Evolutionary conservation across 2,113 vertebrate genomes (phyloP), one percentile per base, ranked within the genome.

Genomic region (Peromyscus maniculatus): DNA sequence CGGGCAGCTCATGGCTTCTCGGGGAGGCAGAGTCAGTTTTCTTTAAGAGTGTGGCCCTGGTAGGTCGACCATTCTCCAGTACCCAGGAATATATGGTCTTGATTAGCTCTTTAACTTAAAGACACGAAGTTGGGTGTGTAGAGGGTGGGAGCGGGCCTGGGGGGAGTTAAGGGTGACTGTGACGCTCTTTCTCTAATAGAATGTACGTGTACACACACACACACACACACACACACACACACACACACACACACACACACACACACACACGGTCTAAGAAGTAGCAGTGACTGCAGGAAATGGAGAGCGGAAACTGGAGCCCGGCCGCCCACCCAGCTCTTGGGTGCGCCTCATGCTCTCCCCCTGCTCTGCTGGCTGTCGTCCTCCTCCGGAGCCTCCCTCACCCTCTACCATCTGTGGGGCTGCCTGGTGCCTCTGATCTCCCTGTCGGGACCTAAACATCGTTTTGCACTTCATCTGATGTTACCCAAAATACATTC

Each of bases 301-400:
- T 74, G 24, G 31, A 6, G 16, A 62, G 46, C 66, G 89, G 59
- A 52, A 95, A 10, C 62, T 57, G 74, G 33, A 69, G 31, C 52
- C 78, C 5, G 49, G 49, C 24, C 9, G 1, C 36, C 5, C 3
- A 2, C 12, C 16, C 8, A 1, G 2, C 16, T 7, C 33, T 52
- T 49, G 3, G 8, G 8, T n/a, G 67, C 28, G 19, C 4, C 52
- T 39, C 4, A 21, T 6, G 33, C 82, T 78, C 21, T 39, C 13
- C 19, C 17, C 28, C 67, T 15, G 22, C 24, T 24, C 87, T 75
- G 24, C 11, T 83, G n/a, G 5, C 3, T 19, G 4, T 59, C 69
- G 19, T n/a, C n/a, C n/a, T 28, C n/a, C 21, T 71, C 19, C 52
- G 7, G 12, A 9, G 4, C 7, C 22, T 39, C 16, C 10, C 2